Base-by-base conservation (phyloP, 2,797 vertebrate species). In the Otolemur crassicaudatus region DNA sequence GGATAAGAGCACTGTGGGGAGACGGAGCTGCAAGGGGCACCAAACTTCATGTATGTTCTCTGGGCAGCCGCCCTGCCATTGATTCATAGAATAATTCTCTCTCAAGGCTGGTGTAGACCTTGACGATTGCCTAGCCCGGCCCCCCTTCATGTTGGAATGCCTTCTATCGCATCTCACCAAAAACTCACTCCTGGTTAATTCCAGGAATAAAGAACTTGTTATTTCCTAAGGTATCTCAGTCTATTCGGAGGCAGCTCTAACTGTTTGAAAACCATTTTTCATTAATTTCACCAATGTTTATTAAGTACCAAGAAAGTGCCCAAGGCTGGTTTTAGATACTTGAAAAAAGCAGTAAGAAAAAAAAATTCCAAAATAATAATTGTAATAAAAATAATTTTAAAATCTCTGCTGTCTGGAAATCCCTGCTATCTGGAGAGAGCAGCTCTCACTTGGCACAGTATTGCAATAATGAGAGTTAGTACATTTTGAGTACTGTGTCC, bases 1-100 rank as follows among this genome's bases (percentile, higher is more conserved):
- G 29, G 56, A 93, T 49, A 96, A 87, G 92, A 84, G 91, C 82
- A 94, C 90, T 93, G 93, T 34, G 40, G 75, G 87, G 73, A 49
- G 56, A 96, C 61, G 76, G 13, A 31, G 69, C 87, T 93, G 87
- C 82, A 97, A 97, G 93, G 56, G 77, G 34, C 53, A 85, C 37
- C 76, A 73, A 85, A 61, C 17, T 56, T 72, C 46, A 12, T 63
- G 80, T 73, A 43, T 87, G 58, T 67, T 87, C 53, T 20, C 67
- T 69, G 91, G 49, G 49, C 49, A 65, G 46, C 20, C 7, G 49
- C 19, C 61, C 49, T 77, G 56, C 60, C 14, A 1, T 3, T n/a
- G 58, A 69, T 80, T 92, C 84, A 88, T 49, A 85, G 27, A 94
- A 87, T 60, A 76, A 91, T 94, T 67, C 83, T 76, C 16, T 65